These are phyloP conservation scores for Calephelis perditalis DNA, from an alignment of 2,888 invertebrate genomes.

Conservation along the genomic window DNA sequence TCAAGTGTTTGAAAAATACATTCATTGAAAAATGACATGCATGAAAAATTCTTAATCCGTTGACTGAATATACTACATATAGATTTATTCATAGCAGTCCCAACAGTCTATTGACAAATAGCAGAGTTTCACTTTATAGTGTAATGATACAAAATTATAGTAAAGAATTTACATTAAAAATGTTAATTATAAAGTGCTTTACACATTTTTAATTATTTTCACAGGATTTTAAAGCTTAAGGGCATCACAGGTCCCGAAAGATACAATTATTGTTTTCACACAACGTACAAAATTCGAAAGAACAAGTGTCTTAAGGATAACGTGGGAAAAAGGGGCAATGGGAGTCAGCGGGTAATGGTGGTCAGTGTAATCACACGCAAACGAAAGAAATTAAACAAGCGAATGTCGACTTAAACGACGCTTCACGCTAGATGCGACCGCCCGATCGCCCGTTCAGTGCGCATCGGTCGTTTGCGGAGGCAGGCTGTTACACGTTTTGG, in stretches of 20 bases:
- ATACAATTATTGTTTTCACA: background rate
- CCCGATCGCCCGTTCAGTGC: slow-evolving; percentile 17
- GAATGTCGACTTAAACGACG: slow-evolving; percentile 4
- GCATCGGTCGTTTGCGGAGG: slow-evolving; percentile 22
- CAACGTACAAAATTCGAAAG: background rate
- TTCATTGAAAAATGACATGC: background rate
- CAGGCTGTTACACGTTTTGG: slow-evolving; percentile 23
- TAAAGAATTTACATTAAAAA: too few relatives aligned
- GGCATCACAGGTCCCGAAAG: background rate
- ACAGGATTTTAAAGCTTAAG: background rate
- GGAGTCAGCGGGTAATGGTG: background rate
- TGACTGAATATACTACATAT: background rate
- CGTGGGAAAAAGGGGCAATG: background rate
- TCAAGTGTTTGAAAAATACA: too few relatives aligned
- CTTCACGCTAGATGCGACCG: background rate
- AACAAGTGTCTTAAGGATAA: background rate
- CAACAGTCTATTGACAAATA: too few relatives aligned
- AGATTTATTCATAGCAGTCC: background rate
- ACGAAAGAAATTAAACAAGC: slow-evolving; percentile 9
- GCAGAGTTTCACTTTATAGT: too few relatives aligned
- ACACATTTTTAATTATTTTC: background rate
- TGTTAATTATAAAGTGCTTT: too few relatives aligned
- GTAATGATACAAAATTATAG: too few relatives aligned
- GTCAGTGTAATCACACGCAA: background rate
- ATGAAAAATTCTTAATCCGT: background rate